Conservation (phyloP, 2,888 invertebrate genomes). For the Caenorhabditis becei region DNA sequence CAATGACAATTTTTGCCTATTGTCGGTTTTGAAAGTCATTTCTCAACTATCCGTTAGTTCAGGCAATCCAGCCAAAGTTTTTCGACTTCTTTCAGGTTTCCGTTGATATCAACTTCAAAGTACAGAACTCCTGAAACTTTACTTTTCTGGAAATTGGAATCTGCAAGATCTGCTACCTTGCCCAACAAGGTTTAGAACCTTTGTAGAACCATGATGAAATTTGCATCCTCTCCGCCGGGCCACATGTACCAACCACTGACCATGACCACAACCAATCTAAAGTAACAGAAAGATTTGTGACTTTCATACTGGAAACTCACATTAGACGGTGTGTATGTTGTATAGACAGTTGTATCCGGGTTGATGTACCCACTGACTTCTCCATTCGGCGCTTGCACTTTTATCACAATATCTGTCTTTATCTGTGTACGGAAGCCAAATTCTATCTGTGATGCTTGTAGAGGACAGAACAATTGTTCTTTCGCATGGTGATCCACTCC, state of each 20-base stretch:
- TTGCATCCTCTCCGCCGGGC: constrained; percentile 59
- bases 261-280: constrained; percentile 70
- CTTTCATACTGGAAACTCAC: constrained; percentile 42
- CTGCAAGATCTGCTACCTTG: too few relatives aligned
- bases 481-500: constrained; percentile 64
- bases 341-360: constrained; percentile 49
- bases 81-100: constrained; percentile 41
- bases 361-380: constrained; percentile 63
- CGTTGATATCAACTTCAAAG: constrained; percentile 54
- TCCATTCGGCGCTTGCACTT: constrained; percentile 68
- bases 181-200: constrained; percentile 56
- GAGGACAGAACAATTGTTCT: constrained; percentile 66
- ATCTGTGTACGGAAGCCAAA: constrained; percentile 51
- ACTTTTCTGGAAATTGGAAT: too few relatives aligned
- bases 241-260: constrained; percentile 62
- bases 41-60: constrained; percentile 1
- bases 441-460: constrained; percentile 69
- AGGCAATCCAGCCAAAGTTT: constrained; percentile 62
- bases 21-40: background rate
- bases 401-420: constrained; percentile 59
- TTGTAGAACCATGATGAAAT: constrained; percentile 53
- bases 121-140: constrained; percentile 48
- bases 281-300: background rate
- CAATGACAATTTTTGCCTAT: constrained; percentile 17
- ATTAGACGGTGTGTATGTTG: constrained; percentile 58